Base-by-base conservation (phyloP, 2,888 invertebrate species). In the Himalopsyche japonica region DNA sequence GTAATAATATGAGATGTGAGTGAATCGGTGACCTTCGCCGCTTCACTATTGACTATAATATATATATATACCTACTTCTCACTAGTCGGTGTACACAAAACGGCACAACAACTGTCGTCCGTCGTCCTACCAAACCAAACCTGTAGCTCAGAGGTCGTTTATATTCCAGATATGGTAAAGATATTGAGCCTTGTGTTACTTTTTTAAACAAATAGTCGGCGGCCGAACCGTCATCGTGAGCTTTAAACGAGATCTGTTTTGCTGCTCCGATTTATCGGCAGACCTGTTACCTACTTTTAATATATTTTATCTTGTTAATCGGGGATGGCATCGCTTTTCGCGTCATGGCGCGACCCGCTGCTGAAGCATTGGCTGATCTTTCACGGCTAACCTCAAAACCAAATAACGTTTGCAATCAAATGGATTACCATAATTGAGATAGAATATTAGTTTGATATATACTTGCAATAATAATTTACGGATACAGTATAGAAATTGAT, bases 181-280 rank as follows among this genome's bases (percentile, higher is more conserved):
- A 82, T 83, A 83, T 83, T 83, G 79, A 83, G 80, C 83, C 83
- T 83, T 83, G 83, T 83, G 83, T 83, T 83, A 83, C 83, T 83
- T 82, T 83, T 83, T 27, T 80, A 20, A 47, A 32, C 37, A 79
- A 80, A 83, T 79, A 83, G n/a, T n/a, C 43, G 70, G 57, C 57
- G 57, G 57, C 57, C 57, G 20, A 57, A 57, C 43, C 57, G 57
- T 57, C 57, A 57, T 57, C 57, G 57, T 57, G 57, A 57, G 57
- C 57, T 57, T 57, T 57, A 57, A 43, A 57, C 57, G 57, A 57
- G 57, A 57, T 57, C 57, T 57, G 57, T 57, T 57, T 57, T 43
- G 15, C 43, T 43, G 43, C 43, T 43, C 43, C 15, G 43, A 15
- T 43, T 43, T 57, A 57, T 57, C 57, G 57, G 24, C 57, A 57